These are phyloP conservation scores for Fratercula arctica DNA, from an alignment of 2,797 vertebrate species.

Conservation along the genomic window DNA sequence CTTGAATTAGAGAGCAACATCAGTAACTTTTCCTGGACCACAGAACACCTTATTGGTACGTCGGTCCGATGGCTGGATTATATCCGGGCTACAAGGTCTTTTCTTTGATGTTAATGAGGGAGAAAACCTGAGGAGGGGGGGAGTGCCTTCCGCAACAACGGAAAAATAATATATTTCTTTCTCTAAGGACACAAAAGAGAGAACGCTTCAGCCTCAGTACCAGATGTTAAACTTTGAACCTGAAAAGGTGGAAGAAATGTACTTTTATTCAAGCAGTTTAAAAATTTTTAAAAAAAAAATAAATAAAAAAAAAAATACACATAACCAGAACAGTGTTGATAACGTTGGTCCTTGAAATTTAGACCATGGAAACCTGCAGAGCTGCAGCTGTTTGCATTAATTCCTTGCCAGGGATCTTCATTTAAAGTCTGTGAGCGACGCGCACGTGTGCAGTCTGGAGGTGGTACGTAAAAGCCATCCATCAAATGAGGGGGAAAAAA, in stretches of 20 bases:
- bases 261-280: neutral
- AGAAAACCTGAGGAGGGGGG: neutral
- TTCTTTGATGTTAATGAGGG: neutral
- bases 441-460: neutral
- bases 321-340: neutral
- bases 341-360: neutral
- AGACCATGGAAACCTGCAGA: neutral
- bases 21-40: neutral
- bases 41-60: neutral
- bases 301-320: neutral
- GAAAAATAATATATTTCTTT: neutral
- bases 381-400: neutral
- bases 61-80: neutral
- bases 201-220: neutral
- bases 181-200: neutral
- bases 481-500: neutral
- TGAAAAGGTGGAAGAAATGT: neutral
- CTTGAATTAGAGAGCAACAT: neutral
- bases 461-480: neutral
- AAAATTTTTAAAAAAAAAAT: neutral
- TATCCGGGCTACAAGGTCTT: neutral
- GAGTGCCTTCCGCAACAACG: neutral
- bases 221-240: neutral
- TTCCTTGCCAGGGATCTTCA: neutral
- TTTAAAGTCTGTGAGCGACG: fast-evolving